phyloP scores from a whole-genome alignment of 1,140 invertebrate genomes.

The Anastrepha ludens region DNA sequence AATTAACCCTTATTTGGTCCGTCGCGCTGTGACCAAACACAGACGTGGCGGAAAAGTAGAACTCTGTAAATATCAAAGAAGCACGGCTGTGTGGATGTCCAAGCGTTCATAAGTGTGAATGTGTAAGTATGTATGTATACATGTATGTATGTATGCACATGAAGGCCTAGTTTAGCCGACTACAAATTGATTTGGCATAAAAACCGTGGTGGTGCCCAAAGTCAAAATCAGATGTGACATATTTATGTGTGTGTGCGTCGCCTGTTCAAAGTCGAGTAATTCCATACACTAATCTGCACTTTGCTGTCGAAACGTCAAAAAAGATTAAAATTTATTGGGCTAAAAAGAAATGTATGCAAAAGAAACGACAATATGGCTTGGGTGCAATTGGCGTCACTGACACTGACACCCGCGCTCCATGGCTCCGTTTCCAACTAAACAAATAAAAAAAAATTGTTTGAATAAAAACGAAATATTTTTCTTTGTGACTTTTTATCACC shows the following conservation, averaged over 20 bases:
- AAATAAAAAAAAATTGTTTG: neutral
- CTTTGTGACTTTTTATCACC: neutral
- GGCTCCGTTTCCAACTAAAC: neutral
- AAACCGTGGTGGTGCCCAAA: constrained; percentile 9
- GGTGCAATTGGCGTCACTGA: constrained; percentile 23
- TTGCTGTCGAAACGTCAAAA: neutral
- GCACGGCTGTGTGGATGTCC: neutral
- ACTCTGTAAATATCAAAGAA: neutral
- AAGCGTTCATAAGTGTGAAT: neutral
- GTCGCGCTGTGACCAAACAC: neutral
- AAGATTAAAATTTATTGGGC: constrained; percentile 16
- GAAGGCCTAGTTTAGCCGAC: neutral
- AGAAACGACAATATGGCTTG: neutral
- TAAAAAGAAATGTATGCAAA: neutral
- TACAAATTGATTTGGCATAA: constrained; percentile 30
- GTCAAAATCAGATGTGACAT: neutral
- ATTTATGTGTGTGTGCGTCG: neutral
- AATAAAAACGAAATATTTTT: neutral
- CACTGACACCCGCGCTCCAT: constrained; percentile 1
- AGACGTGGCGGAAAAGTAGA: constrained; percentile 22
- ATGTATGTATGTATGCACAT: neutral
- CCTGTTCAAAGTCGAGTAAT: neutral
- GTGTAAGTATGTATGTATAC: neutral
- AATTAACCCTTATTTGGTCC: neutral
- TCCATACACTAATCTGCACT: neutral